A percentile compares a stretch with the other conserved stretches of the same genome.
Conservation (phyloP, 2,113 vertebrate genomes). For the Protobothrops mucrosquamatus region DNA sequence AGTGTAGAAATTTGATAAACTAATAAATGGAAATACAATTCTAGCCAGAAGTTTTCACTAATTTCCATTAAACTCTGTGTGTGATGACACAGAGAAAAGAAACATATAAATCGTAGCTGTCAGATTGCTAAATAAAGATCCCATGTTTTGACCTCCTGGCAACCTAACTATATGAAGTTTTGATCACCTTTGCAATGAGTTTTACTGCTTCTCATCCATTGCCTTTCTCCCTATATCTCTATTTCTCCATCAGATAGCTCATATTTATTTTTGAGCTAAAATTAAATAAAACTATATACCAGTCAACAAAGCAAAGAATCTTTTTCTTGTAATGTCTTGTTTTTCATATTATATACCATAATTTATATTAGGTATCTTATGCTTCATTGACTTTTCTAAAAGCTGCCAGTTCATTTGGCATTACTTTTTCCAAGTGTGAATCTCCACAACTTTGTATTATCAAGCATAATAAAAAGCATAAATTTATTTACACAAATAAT, state of each 20-base stretch:
- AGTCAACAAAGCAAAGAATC: neutral
- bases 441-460: neutral
- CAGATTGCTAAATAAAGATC: neutral
- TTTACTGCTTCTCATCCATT: slow-evolving; percentile 22
- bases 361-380: neutral
- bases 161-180: neutral
- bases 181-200: neutral
- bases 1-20: neutral
- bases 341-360: neutral
- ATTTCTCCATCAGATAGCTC: neutral
- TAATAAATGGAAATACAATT: neutral
- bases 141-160: neutral
- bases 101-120: neutral
- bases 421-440: neutral
- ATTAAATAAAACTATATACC: neutral
- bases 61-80: neutral
- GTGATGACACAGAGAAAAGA: neutral
- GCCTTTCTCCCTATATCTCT: neutral
- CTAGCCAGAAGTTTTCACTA: neutral
- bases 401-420: neutral
- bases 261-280: neutral
- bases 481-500: neutral
- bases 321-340: neutral
- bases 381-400: neutral
- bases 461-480: neutral